Base-by-base conservation (phyloP, 1,140 invertebrate species). In the Armadillidium nasatum region DNA sequence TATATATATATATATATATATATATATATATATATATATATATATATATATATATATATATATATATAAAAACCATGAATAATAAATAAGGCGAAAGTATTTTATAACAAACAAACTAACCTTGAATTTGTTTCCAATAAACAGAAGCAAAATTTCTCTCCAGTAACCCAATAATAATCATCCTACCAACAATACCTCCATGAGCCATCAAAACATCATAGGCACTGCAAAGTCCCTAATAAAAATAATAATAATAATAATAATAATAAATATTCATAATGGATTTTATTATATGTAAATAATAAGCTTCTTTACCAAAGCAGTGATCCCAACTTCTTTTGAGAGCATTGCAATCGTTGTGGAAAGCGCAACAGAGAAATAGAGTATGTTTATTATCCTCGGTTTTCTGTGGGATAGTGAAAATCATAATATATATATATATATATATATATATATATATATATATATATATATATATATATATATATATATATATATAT, bases 291-390 rank as follows among this genome's bases (percentile, higher is more conserved):
- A n/a, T 11, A 19, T n/a, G 11, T 19, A 19, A 67, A 67, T 67
- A 67, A 67, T 13, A 0, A 13, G 4, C 4, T n/a, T n/a, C n/a
- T 73, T 46, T 75, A 80, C 69, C 80, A 97, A 85, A 22, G 95
- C 94, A 72, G 94, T 96, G 77, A 97, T 90, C 21, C 94, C 95
- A 13, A 94, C 95, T 86, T 98, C 96, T 85, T 96, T 96, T 85
- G 91, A 92, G 43, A 96, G 86, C 83, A 94, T 92, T 46, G 92
- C 92, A 66, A 77, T 78, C 21, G 83, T 78, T 9, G 83, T 88
- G 88, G 72, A 87, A 87, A 92, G 92, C 94, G 74, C 89, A 91
- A 50, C 46, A 10, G 15, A 50, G 15, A 50, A 50, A 15, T 9
- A 9, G 46, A 9, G 15, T 10, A 50, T 10, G 15, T 50, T 15